These are phyloP conservation scores for Mallotus villosus DNA, from an alignment of 2,797 vertebrate species.

Conservation along the genomic window DNA sequence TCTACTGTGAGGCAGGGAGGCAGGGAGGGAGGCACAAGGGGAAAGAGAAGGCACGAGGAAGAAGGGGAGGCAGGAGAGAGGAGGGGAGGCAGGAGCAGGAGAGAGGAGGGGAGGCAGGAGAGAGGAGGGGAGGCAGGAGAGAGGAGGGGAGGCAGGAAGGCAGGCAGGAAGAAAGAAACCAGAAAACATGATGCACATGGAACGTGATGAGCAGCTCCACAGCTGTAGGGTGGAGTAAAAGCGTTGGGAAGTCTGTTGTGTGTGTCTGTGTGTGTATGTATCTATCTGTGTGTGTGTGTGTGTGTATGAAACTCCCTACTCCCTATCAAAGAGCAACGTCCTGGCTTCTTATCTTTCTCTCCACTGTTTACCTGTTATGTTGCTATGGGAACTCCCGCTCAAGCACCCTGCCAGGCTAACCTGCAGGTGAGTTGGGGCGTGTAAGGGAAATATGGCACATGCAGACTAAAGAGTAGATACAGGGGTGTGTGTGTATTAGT, in stretches of 20 bases:
- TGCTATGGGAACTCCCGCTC: constrained; percentile 58
- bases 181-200: neutral
- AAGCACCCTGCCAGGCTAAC: constrained; percentile 37
- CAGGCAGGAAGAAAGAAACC: constrained; percentile 7
- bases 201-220: constrained; percentile 53
- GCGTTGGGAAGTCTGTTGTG: constrained; percentile 27
- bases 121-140: constrained; percentile 27
- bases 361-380: constrained; percentile 75
- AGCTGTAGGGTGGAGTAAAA: constrained; percentile 64
- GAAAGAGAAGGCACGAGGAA: constrained; percentile 2
- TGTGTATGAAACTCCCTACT: constrained; percentile 8
- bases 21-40: constrained; percentile 12
- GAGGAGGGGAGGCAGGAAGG: neutral
- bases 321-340: constrained; percentile 17
- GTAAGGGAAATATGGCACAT: too few relatives aligned
- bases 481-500: constrained; percentile 54
- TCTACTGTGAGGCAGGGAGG: constrained; percentile 47
- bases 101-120: constrained; percentile 44
- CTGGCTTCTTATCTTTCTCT: constrained; percentile 49
- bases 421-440: neutral
- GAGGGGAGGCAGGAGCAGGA: constrained; percentile 32
- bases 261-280: constrained; percentile 13
- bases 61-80: neutral
- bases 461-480: too few relatives aligned
- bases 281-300: constrained; percentile 5